Evolutionary conservation across 2,113 vertebrate species (phyloP), one percentile per base, ranked within the genome.

Genomic region (Orthochromis indermauri): DNA sequence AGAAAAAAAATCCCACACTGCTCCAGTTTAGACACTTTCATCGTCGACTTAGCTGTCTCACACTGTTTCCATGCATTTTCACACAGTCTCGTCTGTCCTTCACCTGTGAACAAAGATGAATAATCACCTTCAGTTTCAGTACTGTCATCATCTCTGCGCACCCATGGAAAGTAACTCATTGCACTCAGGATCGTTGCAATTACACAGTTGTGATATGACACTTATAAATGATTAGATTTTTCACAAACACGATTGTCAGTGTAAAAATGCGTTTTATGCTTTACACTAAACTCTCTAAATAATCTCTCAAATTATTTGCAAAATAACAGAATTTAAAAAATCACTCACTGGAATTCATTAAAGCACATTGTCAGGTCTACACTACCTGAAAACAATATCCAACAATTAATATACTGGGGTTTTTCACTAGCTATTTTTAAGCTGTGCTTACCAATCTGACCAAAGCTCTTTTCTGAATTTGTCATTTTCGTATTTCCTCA

Each of bases 51-150:
- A 97, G 94, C 83, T 97, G 96, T 85, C 97, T 93, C 0, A 94
- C 90, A 13, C 95, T 90, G 54, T 95, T 93, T 13, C 97, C 97
- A 14, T 97, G 95, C 81, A 94, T 95, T 94, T 98, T 98, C 90
- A 97, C 95, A 93, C 97, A 97, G 92, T 95, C 97, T 86, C 96
- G 91, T 12, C 96, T 95, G 11, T 97, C 88, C 95, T 96, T 89
- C 94, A 96, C 92, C 96, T 92, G 73, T 92, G 66, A 61, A 80
- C 40, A 85, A 55, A 93, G 35, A 86, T 28, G 42, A 8, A 82
- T 28, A 88, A 37, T 31, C 8, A 19, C 8, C 45, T 76, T 42
- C 49, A 79, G 28, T 45, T 53, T 78, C 31, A 79, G 14, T 1
- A 37, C 14, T n/a, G 33, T 55, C 21, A 80, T 51, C 17, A 31